Evolutionary conservation across 2,888 invertebrate genomes (phyloP).

Genomic region (Hydraecia micacea): DNA sequence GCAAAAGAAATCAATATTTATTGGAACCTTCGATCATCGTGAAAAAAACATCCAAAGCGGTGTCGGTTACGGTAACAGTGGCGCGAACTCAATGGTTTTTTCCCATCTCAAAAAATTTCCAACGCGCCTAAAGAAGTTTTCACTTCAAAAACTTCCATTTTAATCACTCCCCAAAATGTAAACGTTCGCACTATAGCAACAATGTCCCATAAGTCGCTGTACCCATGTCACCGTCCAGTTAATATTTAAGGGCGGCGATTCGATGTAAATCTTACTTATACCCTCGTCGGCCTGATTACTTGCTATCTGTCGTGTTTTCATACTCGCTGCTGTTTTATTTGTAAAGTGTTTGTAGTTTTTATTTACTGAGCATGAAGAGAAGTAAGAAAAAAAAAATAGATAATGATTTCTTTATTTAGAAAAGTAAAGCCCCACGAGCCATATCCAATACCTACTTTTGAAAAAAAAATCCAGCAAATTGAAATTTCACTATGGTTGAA

Average conservation of each 20-base stretch:
- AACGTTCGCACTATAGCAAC: constrained; percentile 30
- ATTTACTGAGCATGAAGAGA: too few species aligned
- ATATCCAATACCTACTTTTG: not conserved
- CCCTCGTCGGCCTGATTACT: constrained; percentile 64
- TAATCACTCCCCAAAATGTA: constrained; percentile 23
- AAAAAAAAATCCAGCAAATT: too few species aligned
- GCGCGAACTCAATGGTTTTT: too few species aligned
- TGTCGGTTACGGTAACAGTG: too few species aligned
- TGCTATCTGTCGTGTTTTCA: constrained; percentile 57
- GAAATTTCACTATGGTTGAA: not conserved
- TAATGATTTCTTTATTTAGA: not conserved
- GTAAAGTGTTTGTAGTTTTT: constrained; percentile 17
- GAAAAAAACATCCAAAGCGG: not conserved
- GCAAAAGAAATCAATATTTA: too few species aligned
- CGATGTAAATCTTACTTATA: constrained; percentile 68
- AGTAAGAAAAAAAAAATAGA: not conserved
- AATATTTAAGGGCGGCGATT: constrained; percentile 76
- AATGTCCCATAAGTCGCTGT: constrained; percentile 22
- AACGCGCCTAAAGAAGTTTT: too few species aligned
- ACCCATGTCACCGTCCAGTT: constrained; percentile 75
- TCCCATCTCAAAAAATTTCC: too few species aligned
- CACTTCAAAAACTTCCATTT: not conserved
- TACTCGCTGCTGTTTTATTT: constrained; percentile 48
- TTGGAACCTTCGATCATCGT: not conserved
- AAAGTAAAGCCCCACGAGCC: not conserved